Evolutionary conservation across 2,888 invertebrate genomes (phyloP).

Genomic region (Hoplodrina ambigua): DNA sequence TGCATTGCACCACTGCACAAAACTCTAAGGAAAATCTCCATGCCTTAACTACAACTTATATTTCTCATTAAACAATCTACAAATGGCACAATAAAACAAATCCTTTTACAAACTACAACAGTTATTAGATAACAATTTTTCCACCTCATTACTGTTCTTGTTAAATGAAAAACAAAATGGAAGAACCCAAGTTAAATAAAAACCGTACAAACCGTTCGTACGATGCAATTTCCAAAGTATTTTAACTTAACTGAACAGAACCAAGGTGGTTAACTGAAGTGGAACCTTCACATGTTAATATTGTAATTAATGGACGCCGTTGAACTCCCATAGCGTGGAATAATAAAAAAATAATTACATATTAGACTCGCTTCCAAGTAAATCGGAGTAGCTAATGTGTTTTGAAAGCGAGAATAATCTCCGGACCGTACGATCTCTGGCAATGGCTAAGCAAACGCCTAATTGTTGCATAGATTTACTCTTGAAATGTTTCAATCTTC

Average conservation of each 20-base stretch:
- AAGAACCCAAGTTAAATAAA: constrained; percentile 33
- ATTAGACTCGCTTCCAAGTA: constrained; percentile 75
- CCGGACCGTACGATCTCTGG: constrained; percentile 52
- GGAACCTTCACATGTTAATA: constrained; percentile 81
- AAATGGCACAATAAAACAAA: constrained; percentile 29
- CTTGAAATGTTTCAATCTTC: constrained; percentile 38
- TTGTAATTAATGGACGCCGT: constrained; percentile 82
- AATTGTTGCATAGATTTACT: constrained; percentile 51
- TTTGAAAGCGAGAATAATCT: constrained; percentile 71
- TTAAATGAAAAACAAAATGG: constrained; percentile 29
- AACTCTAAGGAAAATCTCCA: too few relatives aligned
- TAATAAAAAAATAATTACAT: constrained; percentile 86
- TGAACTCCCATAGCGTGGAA: constrained; percentile 80
- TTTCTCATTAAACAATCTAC: constrained; percentile 29
- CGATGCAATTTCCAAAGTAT: constrained; percentile 54
- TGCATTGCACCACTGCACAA: too few relatives aligned
- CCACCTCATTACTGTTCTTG: constrained; percentile 51
- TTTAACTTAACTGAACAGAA: constrained; percentile 60
- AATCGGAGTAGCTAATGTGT: constrained; percentile 74
- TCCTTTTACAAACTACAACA: constrained; percentile 39
- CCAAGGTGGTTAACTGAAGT: constrained; percentile 76
- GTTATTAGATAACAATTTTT: constrained; percentile 57
- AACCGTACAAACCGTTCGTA: constrained; percentile 12
- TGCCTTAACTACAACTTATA: background rate
- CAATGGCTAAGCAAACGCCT: constrained; percentile 43